Evolutionary conservation across 2,797 vertebrate species (phyloP), one percentile per base, ranked within the genome.

Genomic region (Neopelma chrysocephalum): DNA sequence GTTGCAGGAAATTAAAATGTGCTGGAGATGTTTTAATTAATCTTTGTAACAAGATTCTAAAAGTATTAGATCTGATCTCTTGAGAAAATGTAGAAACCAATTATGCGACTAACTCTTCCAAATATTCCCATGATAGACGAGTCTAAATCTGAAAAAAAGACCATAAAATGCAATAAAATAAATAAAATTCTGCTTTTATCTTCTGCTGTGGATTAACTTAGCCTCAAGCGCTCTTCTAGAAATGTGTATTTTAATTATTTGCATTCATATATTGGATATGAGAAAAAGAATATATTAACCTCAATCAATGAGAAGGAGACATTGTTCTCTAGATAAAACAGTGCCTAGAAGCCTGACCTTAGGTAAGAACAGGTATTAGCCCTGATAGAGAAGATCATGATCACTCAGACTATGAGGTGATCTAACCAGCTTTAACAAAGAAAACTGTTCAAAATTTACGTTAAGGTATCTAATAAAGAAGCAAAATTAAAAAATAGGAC

Each of bases 21-120:
- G 78, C 79, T 83, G 16, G 21, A 92, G 69, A 95, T 77, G 72
- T 29, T 92, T 97, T 95, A 97, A 96, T 97, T 97, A 97, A 94
- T 77, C 94, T 94, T 56, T 84, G n/a, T 92, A 91, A 92, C 77
- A 96, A 90, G 84, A 91, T 93, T 97, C 60, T 90, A 32, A 57
- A 82, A 82, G 81, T 93, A 80, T 87, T 95, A 91, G 62, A 27
- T 79, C 45, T 65, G 79, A 94, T 80, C 95, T 94, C 96, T 77
- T 94, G 93, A 82, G 96, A 95, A 95, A 96, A 76, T 4, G 3
- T 53, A 89, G 70, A 90, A 89, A 82, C 70, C 83, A 96, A 90
- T 96, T 96, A 96, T 90, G 34, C 42, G 82, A 95, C 96, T 96
- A 95, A 96, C 22, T 94, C 78, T 89, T 96, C 66, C 88, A 93